Evolutionary conservation across 2,888 invertebrate species (phyloP), one percentile per base, ranked within the genome.

Genomic region (Synergus japonicus): DNA sequence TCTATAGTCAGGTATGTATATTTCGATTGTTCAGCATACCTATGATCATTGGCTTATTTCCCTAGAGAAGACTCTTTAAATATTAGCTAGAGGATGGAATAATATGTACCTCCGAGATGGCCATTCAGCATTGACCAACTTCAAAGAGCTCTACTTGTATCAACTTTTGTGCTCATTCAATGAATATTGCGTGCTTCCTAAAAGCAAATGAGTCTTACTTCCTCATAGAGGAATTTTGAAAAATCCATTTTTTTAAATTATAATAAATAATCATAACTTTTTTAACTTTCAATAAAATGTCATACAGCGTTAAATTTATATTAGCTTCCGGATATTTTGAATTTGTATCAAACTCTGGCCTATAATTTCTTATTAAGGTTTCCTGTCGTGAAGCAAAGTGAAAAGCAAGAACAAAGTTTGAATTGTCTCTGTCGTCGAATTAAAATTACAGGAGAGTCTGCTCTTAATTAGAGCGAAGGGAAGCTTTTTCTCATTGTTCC

Each of bases 1-100:
- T n/a, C n/a, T 49, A 69, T 46, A 69, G 49, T 29, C 18, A 44
- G 44, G 67, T 67, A 67, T 66, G 66, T 46, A 67, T 67, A 69
- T 69, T 44, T 29, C 49, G 69, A 69, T 46, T 49, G 69, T 49
- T 69, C 44, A 13, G 22, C 29, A 15, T 22, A 69, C 29, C 69
- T 69, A 29, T 69, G 12, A 60, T 60, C 22, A 69, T 49, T 13
- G 15, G 69, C 15, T 46, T 69, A 69, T 69, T 46, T 69, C 69
- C 69, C 69, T 69, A 29, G 69, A 69, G 69, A 8, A 29, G 66
- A 9, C 43, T 41, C 69, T 22, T 69, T 49, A 69, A 29, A 18
- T 13, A 18, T 13, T 10, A 54, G 5, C 15, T 15, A 15, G 15
- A 15, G 5, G 49, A 15, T 54, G 18, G 10, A 60, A 60, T 18